A percentile compares a stretch with the other conserved stretches of the same genome.
Evolutionary conservation across 35 echinoderm and acorn worm species (phyloP).

Genomic region (Lytechinus pictus): DNA sequence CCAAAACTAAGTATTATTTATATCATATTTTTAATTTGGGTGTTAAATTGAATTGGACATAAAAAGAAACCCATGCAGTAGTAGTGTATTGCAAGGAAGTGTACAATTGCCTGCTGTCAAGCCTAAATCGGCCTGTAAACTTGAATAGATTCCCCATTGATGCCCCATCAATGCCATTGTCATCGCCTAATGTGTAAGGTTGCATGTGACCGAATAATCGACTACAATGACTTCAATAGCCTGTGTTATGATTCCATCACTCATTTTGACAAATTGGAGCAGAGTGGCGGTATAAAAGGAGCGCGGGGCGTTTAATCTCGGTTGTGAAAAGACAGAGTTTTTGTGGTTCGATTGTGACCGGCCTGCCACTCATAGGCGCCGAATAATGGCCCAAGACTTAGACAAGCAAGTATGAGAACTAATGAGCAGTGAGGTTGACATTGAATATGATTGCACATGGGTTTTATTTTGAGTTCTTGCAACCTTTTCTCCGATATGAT

Average conservation of each 20-base stretch:
- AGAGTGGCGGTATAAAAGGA: background rate
- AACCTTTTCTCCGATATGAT: background rate
- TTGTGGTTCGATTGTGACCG: background rate
- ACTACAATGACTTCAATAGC: background rate
- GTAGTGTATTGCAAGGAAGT: too few relatives aligned
- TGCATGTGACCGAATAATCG: background rate
- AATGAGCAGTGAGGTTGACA: background rate
- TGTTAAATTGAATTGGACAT: too few relatives aligned
- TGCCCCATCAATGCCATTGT: background rate
- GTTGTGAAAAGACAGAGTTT: background rate
- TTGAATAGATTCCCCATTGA: background rate
- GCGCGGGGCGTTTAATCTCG: conserved; percentile 7
- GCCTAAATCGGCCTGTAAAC: background rate
- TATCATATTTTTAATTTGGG: too few relatives aligned
- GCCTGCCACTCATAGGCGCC: background rate
- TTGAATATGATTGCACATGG: background rate
- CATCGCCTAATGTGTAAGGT: background rate
- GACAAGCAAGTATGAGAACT: background rate
- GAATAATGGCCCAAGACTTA: background rate
- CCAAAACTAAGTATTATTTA: too few relatives aligned
- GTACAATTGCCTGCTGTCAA: background rate
- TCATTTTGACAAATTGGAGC: conserved; percentile 12
- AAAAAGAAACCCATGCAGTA: too few relatives aligned
- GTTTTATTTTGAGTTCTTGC: background rate
- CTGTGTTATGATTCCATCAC: conserved; percentile 1